A percentile compares a stretch with the other conserved stretches of the same genome.
Conservation (phyloP, 2,797 vertebrate species). For the Malacoctenus gilli region DNA sequence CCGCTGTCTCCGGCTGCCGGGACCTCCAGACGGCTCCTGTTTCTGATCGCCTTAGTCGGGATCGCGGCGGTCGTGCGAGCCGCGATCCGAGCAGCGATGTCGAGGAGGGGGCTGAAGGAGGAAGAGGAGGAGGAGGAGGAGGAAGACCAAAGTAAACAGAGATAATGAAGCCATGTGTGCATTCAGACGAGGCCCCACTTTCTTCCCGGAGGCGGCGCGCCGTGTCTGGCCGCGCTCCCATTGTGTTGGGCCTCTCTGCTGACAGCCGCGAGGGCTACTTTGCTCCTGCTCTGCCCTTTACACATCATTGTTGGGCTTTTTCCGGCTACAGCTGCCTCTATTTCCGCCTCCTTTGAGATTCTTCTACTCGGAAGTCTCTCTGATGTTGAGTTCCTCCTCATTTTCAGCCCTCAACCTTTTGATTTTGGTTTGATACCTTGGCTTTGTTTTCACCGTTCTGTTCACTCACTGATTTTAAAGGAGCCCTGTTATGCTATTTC, state of each 20-base stretch:
- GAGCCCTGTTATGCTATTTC: too few relatives aligned
- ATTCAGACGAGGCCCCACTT: constrained; percentile 32
- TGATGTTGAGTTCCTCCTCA: too few relatives aligned
- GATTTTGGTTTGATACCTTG: too few relatives aligned
- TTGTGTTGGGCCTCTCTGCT: constrained; percentile 27
- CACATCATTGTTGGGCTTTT: constrained; percentile 7
- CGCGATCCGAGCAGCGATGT: constrained; percentile 39
- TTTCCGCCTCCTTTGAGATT: too few relatives aligned
- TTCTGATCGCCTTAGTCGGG: constrained; percentile 15
- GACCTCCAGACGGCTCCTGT: too few relatives aligned
- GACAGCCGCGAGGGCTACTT: constrained; percentile 31
- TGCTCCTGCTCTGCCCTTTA: constrained; percentile 34
- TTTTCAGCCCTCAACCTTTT: too few relatives aligned
- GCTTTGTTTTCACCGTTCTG: too few relatives aligned
- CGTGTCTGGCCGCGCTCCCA: constrained; percentile 29
- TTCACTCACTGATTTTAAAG: too few relatives aligned
- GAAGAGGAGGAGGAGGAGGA: not conserved
- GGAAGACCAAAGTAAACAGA: constrained; percentile 45
- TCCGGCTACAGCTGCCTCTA: too few relatives aligned
- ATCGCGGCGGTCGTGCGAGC: constrained; percentile 7
- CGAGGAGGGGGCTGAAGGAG: constrained; percentile 5
- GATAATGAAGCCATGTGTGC: constrained; percentile 53
- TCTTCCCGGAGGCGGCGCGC: constrained; percentile 32
- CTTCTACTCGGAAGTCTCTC: too few relatives aligned
- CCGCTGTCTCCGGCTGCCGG: too few relatives aligned